phyloP scores from a whole-genome alignment of 2,113 vertebrate species.

The Nothocercus julius region DNA sequence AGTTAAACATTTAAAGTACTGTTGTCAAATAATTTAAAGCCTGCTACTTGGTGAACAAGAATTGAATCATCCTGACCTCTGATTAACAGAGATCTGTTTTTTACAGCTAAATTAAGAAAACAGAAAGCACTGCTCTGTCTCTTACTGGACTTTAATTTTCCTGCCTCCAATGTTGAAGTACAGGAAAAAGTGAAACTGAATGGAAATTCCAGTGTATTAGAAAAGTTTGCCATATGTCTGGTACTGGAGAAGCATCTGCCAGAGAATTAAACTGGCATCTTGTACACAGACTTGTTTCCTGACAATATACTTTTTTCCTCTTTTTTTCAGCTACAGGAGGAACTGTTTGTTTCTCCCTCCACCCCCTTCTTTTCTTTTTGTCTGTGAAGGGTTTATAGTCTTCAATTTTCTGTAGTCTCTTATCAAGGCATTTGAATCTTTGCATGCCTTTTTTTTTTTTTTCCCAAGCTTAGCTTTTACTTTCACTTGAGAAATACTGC shows the following conservation, averaged over 20 bases:
- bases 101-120: not conserved
- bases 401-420: not conserved
- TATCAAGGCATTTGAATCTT: not conserved
- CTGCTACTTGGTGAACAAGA: not conserved
- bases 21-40: not conserved
- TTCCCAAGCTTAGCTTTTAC: not conserved
- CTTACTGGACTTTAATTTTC: not conserved
- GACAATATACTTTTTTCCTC: not conserved
- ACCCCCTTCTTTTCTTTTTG: not conserved
- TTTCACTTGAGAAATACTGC: not conserved
- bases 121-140: accelerated
- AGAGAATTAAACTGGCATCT: not conserved
- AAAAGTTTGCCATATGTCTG: not conserved
- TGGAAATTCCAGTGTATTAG: not conserved
- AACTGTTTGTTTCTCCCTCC: not conserved
- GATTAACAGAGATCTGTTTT: too few species aligned
- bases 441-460: not conserved
- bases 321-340: accelerated
- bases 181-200: not conserved
- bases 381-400: not conserved
- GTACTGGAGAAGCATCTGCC: not conserved
- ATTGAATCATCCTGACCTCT: not conserved
- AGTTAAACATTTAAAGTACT: not conserved
- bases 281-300: not conserved
- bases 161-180: too few species aligned